Evolutionary conservation across 1,140 invertebrate genomes (phyloP), one percentile per base, ranked within the genome.

Genomic region (Atopsyche davidsoni): DNA sequence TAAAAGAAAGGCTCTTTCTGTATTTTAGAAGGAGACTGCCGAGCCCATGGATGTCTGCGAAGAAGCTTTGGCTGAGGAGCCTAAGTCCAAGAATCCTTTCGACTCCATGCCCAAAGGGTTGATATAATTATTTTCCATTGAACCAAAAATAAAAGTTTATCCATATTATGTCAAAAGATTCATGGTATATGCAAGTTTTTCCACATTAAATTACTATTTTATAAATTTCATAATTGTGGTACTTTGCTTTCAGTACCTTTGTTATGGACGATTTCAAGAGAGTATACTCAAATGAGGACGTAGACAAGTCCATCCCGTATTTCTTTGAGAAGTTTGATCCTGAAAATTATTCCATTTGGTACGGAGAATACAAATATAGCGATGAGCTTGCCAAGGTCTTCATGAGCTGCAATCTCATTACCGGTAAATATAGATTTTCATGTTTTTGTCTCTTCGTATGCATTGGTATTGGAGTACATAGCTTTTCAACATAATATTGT

Each of bases 271-370:
- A 95, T 64, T 99, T 96, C 73, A 99, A 99, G 74, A 81, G 92
- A 50, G 84, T 80, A 59, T 99, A 99, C 69, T 98, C 94, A 34
- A 99, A 99, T 63, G 89, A 99, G 72, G 91, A 96, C 46, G 94
- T 92, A 64, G 73, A 79, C 22, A 86, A 88, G 62, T 97, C 96
- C 28, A 85, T 99, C 63, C 92, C 94, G 2, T 98, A 95, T 66
- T 99, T 99, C 77, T 99, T 94, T 89, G 82, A 96, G 62, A 93
- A 98, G 67, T 99, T 99, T 73, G 97, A 99, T 68, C 75, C 89
- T 16, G 86, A 96, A 66, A 83, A 96, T 70, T 97, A 96, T 72
- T 98, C 95, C 38, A 95, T 99, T 66, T 99, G 96, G 96, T 85
- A 82, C 48, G 85, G 90, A 47, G 92, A 97, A 77, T 99, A 99